Base-by-base conservation (phyloP, 2,888 invertebrate genomes). In the Himalopsyche anomala region DNA sequence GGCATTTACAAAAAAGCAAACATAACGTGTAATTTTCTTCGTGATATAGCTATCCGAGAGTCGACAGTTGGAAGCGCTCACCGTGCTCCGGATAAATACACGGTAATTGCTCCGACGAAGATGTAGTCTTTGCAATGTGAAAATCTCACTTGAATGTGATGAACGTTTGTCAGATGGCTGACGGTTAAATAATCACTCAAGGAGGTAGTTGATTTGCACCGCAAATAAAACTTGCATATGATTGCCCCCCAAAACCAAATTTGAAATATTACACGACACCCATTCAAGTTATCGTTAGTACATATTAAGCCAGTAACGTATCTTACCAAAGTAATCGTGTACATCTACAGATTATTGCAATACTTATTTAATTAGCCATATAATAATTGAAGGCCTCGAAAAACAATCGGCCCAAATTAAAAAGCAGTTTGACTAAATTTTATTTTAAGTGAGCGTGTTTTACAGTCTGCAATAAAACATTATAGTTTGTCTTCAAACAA, bases 21-120 rank as follows among this genome's bases (percentile, higher is more conserved):
- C 62, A 62, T 62, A 62, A 62, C 62, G 62, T 62, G 62, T 62
- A 62, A 62, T 62, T 62, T 62, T 62, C 62, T 62, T 62, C 62
- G 62, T 62, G 62, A 62, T 62, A 62, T 62, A 62, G 62, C 62
- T 62, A 62, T 62, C 62, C 28, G 8, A 28, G 19, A 62, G 62
- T 19, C 62, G 62, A 62, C 62, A 19, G 62, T 28, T 19, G 28
- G 62, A 19, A 19, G 62, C 3, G 28, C 62, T 62, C 28, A 19
- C 19, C 62, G 19, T 62, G 62, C 62, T 19, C 62, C 62, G 62
- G 62, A 62, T 62, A 62, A 62, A 62, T 62, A 62, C 62, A n/a
- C 62, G 19, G 62, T 62, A 62, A 62, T 62, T 62, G 62, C 62
- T 28, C 62, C n/a, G 19, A 62, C 62, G 62, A 62, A 62, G 62